Base-by-base conservation (phyloP, 2,888 invertebrate species). In the Craniophora ligustri region DNA sequence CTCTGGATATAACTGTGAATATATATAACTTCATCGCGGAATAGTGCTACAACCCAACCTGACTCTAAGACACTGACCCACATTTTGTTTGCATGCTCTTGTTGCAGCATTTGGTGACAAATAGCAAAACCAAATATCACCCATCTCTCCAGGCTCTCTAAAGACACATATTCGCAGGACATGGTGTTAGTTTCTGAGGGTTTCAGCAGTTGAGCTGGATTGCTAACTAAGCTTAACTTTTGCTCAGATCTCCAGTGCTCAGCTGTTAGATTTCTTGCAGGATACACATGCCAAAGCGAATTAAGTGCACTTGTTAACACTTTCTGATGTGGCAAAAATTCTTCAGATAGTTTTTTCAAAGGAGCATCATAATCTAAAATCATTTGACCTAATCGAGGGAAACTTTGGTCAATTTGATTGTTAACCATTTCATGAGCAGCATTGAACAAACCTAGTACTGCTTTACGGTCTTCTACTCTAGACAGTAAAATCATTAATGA, bases 291-390 rank as follows among this genome's bases (percentile, higher is more conserved):
- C 86, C 96, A 96, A 10, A 99, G 89, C 0, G 99, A 99, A 74
- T 96, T 95, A 36, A 99, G 89, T 1, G 99, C 99, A 80, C 96
- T 96, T 42, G 96, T 95, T 38, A 99, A 87, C 5, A 98, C 89
- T 82, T 98, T 97, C 45, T 98, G 96, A 86, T 99, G 99, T 0
- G 99, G 98, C 26, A 97, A 96, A 89, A 99, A 99, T 87, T 99
- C 99, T 84, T 99, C 99, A 0, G 98, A 96, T 0, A 99, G 94
- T 82, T 99, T 99, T 83, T 98, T 98, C 57, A 99, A 88, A 0
- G 99, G 99, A 32, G 97, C 95, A 87, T 99, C 99, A 88, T 99
- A 99, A 81, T 99, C 99, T 74, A 99, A 96, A 62, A 99, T 99
- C 96, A 99, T 96, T 89, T 98, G 99, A 0, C 99, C 99, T 40